These are phyloP conservation scores for Amphiprion percula DNA, from an alignment of 2,113 vertebrate species.

Conservation along the genomic window DNA sequence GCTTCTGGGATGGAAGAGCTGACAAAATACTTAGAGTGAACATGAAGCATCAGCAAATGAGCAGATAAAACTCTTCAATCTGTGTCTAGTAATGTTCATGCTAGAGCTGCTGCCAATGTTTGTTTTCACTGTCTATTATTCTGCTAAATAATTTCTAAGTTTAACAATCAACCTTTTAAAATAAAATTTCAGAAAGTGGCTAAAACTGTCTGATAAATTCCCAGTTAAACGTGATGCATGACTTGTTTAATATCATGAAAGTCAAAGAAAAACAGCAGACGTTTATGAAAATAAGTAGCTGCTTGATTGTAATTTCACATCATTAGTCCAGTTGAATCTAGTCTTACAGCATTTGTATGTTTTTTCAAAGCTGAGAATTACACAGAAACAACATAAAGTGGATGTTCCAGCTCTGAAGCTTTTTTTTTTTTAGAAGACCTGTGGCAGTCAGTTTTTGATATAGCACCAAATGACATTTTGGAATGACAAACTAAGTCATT, in stretches of 20 bases:
- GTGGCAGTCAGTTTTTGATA: no score
- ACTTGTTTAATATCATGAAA: not conserved
- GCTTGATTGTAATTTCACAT: not conserved
- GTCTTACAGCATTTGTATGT: no score
- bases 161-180: no score
- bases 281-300: not conserved
- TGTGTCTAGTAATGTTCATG: not conserved
- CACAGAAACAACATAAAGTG: no score
- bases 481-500: no score
- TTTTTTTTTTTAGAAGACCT: no score
- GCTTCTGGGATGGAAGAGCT: conserved; percentile 20
- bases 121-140: not conserved
- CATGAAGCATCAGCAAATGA: not conserved
- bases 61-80: not conserved
- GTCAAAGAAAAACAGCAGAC: not conserved
- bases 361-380: no score
- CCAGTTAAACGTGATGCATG: not conserved
- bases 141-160: not conserved
- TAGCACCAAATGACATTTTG: no score
- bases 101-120: not conserved
- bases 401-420: no score
- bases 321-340: no score
- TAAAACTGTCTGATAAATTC: not conserved
- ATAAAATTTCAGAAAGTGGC: not conserved
- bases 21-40: conserved; percentile 26